Evolutionary conservation across 2,888 invertebrate genomes (phyloP), one percentile per base, ranked within the genome.

Genomic region (Thera britannica): DNA sequence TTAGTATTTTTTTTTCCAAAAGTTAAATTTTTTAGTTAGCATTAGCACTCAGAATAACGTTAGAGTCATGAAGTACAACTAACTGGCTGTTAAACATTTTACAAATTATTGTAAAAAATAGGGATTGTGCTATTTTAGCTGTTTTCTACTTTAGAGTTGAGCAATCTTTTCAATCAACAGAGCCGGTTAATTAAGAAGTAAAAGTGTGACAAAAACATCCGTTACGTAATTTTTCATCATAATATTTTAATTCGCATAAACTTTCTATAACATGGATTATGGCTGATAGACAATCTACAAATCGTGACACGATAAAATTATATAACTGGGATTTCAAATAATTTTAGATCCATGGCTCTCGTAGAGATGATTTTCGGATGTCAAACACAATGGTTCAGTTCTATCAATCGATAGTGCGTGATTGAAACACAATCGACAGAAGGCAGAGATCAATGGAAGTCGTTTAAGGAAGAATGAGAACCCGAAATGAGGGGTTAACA

Each of bases 231-330:
- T 75, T 89, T 87, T 82, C 79, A 76, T 82, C 81, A 89, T 73
- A 74, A 89, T 74, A 75, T 77, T 76, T 75, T 75, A 70, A 72
- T 76, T 77, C 74, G 74, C 69, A 70, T 62, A 73, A 72, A 83
- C 87, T 88, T 89, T 90, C 88, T 84, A 86, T 71, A 75, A 79
- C 72, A 71, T 65, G 54, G 67, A 72, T 66, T 35, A 58, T 58
- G 65, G 8, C 62, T 63, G 58, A 70, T 70, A 72, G 68, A 74
- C 70, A 65, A 79, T 75, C 74, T 72, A 68, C 70, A 72, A 76
- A 75, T 63, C 58, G 52, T 65, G 74, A 74, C 73, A 79, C 71
- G 72, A 65, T 69, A 73, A 64, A 71, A 68, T 75, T 75, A 68
- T 68, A 69, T 73, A 75, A 78, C 68, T 61, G 75, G 67, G 74